Base-by-base conservation (phyloP, 1,140 invertebrate species). In the Polypedilum vanderplanki region DNA sequence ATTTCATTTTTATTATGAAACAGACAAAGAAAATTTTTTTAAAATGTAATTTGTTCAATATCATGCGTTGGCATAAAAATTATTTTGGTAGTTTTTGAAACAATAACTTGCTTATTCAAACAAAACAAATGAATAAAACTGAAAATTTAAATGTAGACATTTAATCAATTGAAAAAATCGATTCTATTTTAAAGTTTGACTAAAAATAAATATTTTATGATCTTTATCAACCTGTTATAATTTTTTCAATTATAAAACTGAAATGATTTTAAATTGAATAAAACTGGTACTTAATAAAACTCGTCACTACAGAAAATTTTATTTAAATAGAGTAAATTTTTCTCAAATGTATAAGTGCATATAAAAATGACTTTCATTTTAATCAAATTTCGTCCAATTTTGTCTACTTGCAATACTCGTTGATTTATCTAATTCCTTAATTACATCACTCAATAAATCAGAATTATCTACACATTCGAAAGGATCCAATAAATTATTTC, bases 351-450 rank as follows among this genome's bases (percentile, higher is more conserved):
- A 57, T 1, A 3, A 3, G n/a, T 7, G 8, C 3, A 57, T 15
- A 57, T 3, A 57, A 57, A 57, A 57, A 57, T 15, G n/a, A 15
- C 46, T 77, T 41, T 70, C 65, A 57, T 15, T 15, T 57, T 57
- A 57, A n/a, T 57, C 46, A 57, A 57, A 57, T n/a, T 12, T 57
- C 12, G 46, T 57, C 46, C 46, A 57, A 57, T 57, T 57, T n/a
- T 12, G 12, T 57, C n/a, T 57, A 57, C n/a, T 57, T n/a, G 46
- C 46, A 5, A 33, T 33, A 33, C 24, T 33, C 5, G 24, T 33
- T 33, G 24, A 33, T 57, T 57, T 57, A 57, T 57, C 12, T 4
- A 57, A 15, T 57, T 57, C 46, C 12, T n/a, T 57, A 12, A 57
- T 57, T 15, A 57, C 46, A 57, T 57, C 46, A n/a, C 46, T 57